Conservation (phyloP, 2,888 invertebrate species). For the Agonopterix alstromeriana region DNA sequence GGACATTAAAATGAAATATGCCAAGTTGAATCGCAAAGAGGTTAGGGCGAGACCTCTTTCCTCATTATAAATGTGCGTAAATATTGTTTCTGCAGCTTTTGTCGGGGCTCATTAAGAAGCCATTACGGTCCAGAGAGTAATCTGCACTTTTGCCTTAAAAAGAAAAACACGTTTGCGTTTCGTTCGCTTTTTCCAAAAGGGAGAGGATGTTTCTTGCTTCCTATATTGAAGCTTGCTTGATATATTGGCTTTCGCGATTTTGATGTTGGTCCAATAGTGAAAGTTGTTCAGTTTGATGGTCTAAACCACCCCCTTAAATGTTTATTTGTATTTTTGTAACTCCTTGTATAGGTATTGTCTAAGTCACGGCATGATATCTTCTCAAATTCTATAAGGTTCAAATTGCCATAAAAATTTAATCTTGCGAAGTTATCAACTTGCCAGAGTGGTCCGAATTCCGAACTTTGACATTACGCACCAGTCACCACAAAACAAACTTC, state of each 20-base stretch:
- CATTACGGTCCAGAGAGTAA: conserved; percentile 40
- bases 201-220: too few species aligned
- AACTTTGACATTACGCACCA: conserved; percentile 42
- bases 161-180: conserved; percentile 13
- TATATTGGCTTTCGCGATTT: too few species aligned
- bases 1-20: conserved; percentile 50
- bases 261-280: too few species aligned
- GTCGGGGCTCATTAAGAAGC: conserved; percentile 53
- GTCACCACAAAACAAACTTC: conserved; percentile 21
- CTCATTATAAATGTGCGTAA: conserved; percentile 50
- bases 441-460: conserved; percentile 1
- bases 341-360: too few species aligned
- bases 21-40: conserved; percentile 29
- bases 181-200: neutral
- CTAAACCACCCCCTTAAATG: too few species aligned
- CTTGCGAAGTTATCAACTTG: conserved; percentile 4
- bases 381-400: conserved; percentile 2
- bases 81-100: conserved; percentile 49
- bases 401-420: conserved; percentile 3
- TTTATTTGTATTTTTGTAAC: too few species aligned
- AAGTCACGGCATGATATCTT: too few species aligned
- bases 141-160: conserved; percentile 17
- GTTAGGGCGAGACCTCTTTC: conserved; percentile 18
- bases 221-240: too few species aligned
- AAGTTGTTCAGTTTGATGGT: too few species aligned